Percentiles rank a stretch among this genome's conserved stretches.
phyloP scores from a whole-genome alignment of 2,797 vertebrate genomes.

The Sebastes steindachneri region DNA sequence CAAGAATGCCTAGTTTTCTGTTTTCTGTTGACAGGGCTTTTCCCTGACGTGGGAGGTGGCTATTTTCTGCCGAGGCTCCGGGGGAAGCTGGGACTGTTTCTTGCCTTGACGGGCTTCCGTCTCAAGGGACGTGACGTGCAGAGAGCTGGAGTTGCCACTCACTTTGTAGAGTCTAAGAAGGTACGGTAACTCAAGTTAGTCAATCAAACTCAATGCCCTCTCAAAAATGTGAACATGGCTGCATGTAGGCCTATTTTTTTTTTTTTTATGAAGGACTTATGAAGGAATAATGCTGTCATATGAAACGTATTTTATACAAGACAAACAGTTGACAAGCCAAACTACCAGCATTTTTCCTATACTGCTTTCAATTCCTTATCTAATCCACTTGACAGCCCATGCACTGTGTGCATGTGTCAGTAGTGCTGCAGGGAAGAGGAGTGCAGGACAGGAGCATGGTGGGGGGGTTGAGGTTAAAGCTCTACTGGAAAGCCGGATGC shows the following conservation, averaged over 20 bases:
- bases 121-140: constrained; percentile 94
- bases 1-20: not conserved
- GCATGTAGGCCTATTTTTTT: not conserved
- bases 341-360: not conserved
- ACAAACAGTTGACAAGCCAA: not conserved
- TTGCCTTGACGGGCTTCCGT: constrained; percentile 92
- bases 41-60: constrained; percentile 96
- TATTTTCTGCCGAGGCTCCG: constrained; percentile 93
- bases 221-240: not conserved
- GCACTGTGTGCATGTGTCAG: not conserved
- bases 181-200: constrained; percentile 62
- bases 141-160: constrained; percentile 91
- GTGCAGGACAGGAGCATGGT: not conserved
- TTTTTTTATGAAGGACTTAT: too few species aligned
- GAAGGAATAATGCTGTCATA: not conserved
- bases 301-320: not conserved
- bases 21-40: constrained; percentile 86
- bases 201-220: not conserved
- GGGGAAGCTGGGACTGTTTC: constrained; percentile 91
- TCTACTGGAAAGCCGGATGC: constrained; percentile 12
- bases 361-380: not conserved
- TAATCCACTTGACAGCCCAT: not conserved
- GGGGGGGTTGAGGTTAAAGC: not conserved
- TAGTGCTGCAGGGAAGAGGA: not conserved
- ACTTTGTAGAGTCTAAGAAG: constrained; percentile 92